Evolutionary conservation across 2,888 invertebrate species (phyloP), one percentile per base, ranked within the genome.

Genomic region (Eupelmus urozonus): DNA sequence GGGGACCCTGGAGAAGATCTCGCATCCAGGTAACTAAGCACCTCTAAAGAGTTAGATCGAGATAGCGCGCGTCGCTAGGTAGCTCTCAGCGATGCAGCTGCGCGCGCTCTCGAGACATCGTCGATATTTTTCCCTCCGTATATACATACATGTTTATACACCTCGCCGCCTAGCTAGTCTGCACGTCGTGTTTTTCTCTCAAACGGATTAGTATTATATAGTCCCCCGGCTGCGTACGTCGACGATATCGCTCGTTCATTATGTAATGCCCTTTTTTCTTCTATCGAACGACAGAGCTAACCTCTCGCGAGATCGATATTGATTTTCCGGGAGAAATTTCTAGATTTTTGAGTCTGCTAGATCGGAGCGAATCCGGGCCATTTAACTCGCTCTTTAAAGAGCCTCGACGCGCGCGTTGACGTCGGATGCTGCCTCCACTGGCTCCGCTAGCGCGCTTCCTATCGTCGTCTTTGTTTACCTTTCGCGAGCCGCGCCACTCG

Each of bases 11-110:
- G 88, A 83, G 89, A 89, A 88, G 88, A 89, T 83, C 87, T 87
- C 82, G 84, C 86, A 86, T 88, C 89, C 89, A 89, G 89, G 89
- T 89, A n/a, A n/a, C n/a, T n/a, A n/a, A n/a, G n/a, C n/a, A n/a
- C n/a, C n/a, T n/a, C n/a, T n/a, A n/a, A n/a, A n/a, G n/a, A n/a
- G n/a, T n/a, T n/a, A n/a, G n/a, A n/a, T n/a, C n/a, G n/a, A n/a
- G n/a, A n/a, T n/a, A n/a, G n/a, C n/a, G n/a, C n/a, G n/a, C n/a
- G n/a, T n/a, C n/a, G n/a, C n/a, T n/a, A n/a, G n/a, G n/a, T n/a
- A n/a, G n/a, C n/a, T n/a, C n/a, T n/a, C n/a, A n/a, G n/a, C n/a
- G n/a, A n/a, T n/a, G n/a, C n/a, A n/a, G n/a, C n/a, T n/a, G n/a
- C n/a, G n/a, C n/a, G n/a, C n/a, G n/a, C n/a, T n/a, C n/a, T n/a